Base-by-base conservation (phyloP, 2,113 vertebrate genomes). In the Tursiops truncatus region DNA sequence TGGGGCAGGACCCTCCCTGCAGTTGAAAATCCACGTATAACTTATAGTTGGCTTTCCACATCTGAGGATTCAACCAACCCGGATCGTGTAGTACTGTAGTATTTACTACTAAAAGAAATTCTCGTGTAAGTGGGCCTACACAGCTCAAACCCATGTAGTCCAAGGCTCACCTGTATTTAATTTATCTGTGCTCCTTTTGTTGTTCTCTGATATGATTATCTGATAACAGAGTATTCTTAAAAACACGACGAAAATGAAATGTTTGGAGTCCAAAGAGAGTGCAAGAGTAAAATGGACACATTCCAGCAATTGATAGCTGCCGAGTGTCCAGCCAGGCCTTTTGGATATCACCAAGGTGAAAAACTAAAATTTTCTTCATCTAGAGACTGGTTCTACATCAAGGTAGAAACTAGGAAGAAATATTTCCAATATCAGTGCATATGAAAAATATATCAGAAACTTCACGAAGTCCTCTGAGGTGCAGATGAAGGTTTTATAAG, bases 401-500 rank as follows among this genome's bases (percentile, higher is more conserved):
- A 41, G 21, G 21, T 62, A 14, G 41, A 53, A 44, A 91, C 33
- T 4, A 77, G 1, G 47, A 12, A 33, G 31, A 77, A 77, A 5
- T 70, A 3, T 85, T 94, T 87, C 74, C 15, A 38, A 0, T 94
- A 56, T 68, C 1, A 50, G 2, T 65, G 14, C 0, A 2, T 96
- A n/a, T 86, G 76, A 62, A 96, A 65, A 44, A 68, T 89, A 38
- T 5, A 36, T 97, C 73, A 71, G 74, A 96, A 95, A 80, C 12
- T 1, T n/a, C 8, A 93, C 38, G 38, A 74, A 90, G 23, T 86
- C 26, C 44, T 82, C 74, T 56, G n/a, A 86, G 80, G 31, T n/a
- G 68, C 6, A 31, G 10, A 26, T 38, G n/a, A 76, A 89, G 11
- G 6, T 67, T 94, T 94, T 70, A 20, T 28, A 67, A 60, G 33